Conservation (phyloP, 1,140 invertebrate genomes). For the Dufourea novaeangliae region DNA sequence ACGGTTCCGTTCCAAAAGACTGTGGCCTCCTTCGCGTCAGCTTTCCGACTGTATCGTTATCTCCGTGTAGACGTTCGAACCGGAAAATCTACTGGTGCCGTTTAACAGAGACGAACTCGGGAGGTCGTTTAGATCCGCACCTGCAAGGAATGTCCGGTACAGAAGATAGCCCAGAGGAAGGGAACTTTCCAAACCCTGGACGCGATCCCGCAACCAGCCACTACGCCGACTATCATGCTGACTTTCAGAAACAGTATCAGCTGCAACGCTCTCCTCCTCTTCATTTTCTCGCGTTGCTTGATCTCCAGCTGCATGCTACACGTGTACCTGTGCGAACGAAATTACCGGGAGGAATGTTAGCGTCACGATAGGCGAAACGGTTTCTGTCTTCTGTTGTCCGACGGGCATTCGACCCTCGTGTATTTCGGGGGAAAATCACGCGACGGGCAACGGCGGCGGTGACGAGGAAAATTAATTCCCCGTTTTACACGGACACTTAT, state of each 20-base stretch:
- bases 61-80: neutral
- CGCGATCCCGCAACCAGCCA: conserved; percentile 76
- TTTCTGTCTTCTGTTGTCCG: too few species aligned
- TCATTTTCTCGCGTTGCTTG: conserved; percentile 84
- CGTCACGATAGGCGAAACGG: too few species aligned
- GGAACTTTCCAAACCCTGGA: conserved; percentile 74
- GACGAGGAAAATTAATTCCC: too few species aligned
- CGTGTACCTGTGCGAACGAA: conserved; percentile 69
- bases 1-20: too few species aligned
- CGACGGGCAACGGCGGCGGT: too few species aligned
- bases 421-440: too few species aligned
- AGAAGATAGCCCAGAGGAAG: conserved; percentile 78
- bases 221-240: conserved; percentile 77
- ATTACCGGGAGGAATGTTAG: neutral
- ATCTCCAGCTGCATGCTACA: conserved; percentile 83
- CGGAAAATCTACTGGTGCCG: neutral
- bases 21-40: neutral
- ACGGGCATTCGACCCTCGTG: too few species aligned
- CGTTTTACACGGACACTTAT: too few species aligned
- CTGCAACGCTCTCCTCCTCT: conserved; percentile 83
- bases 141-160: conserved; percentile 78
- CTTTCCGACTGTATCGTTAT: neutral
- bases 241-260: conserved; percentile 85
- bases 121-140: conserved; percentile 47
- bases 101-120: neutral